Base-by-base conservation (phyloP, 2,113 vertebrate genomes). In the Apistogramma diplotaenia region DNA sequence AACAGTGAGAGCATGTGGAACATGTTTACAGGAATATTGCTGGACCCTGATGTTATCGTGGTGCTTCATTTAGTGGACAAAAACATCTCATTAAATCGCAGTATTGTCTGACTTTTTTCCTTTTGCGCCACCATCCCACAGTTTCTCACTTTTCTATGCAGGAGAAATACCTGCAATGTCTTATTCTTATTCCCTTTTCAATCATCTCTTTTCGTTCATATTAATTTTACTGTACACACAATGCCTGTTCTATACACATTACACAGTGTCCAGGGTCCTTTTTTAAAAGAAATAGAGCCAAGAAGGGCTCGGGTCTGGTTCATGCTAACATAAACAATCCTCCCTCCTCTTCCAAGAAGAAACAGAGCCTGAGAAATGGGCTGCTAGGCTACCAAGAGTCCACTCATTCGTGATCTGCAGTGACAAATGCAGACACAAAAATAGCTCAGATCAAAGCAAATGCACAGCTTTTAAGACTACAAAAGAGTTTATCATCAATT, bases 1-100 rank as follows among this genome's bases (percentile, higher is more conserved):
- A 76, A 76, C 29, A 70, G 37, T 59, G 53, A 51, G 56, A 79
- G 61, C 92, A 93, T 91, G 89, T 93, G 94, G 89, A 91, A 94
- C 49, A 90, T 92, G 80, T 94, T 94, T 94, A 79, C 74, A 89
- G 81, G 61, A 82, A 81, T 85, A 88, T 84, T n/a, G 2, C 23
- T 15, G 73, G 65, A 27, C 71, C 83, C 76, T 78, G 88, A 90
- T 91, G 87, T 89, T 93, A 92, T 93, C 84, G 27, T 78, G 77
- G 72, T 13, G 70, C 84, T 93, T 89, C 56, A 78, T 87, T 91
- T 85, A 55, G 72, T 73, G 55, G 78, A 83, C 91, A 84, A 71
- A 67, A 85, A 59, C 74, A 31, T 87, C 65, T 85, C 74, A 87
- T 84, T 87, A 79, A 60, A 85, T 49, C 65, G 27, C 76, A 74